Evolutionary conservation across 2,113 vertebrate species (phyloP).

Genomic region (Tinamus guttatus): DNA sequence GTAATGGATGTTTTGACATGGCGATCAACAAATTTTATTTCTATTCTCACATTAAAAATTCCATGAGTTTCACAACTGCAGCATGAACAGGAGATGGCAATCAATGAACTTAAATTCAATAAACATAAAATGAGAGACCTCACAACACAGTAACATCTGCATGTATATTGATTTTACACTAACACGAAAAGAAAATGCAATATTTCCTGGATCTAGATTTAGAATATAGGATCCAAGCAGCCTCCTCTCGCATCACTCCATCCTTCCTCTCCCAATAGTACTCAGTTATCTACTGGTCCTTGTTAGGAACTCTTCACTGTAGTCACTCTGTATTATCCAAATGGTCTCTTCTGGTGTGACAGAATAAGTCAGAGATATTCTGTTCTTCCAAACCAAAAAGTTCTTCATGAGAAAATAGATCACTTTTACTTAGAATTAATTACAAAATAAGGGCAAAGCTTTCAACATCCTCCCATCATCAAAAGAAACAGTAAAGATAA

Average conservation of each 20-base stretch:
- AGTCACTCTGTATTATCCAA: neutral
- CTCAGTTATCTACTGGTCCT: neutral
- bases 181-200: neutral
- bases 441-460: neutral
- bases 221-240: neutral
- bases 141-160: neutral
- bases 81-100: neutral
- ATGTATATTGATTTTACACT: neutral
- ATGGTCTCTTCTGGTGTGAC: neutral
- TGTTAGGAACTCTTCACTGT: neutral
- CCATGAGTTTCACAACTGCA: conserved; percentile 40
- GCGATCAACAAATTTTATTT: conserved; percentile 51
- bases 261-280: neutral
- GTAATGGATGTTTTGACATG: conserved; percentile 46
- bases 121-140: neutral
- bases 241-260: accelerated
- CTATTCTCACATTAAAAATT: conserved; percentile 32
- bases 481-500: neutral
- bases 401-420: neutral
- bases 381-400: neutral
- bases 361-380: neutral
- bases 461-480: neutral
- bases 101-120: conserved; percentile 39
- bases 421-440: neutral
- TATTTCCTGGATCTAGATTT: neutral